These are phyloP conservation scores for Euleptes europaea DNA, from an alignment of 2,113 vertebrate genomes.

Conservation along the genomic window DNA sequence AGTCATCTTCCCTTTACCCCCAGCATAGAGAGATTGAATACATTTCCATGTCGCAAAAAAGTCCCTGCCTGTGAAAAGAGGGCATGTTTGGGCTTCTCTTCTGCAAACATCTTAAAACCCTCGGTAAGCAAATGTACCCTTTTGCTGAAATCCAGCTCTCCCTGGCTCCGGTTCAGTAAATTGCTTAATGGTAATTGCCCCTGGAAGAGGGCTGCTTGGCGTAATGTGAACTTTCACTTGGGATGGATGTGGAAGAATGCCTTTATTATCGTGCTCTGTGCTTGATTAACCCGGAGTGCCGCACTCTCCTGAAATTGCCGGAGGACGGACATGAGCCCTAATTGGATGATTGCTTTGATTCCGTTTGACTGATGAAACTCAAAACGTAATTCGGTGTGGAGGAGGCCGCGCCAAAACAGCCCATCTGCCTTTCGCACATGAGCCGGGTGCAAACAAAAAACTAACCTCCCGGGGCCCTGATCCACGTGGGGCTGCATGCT, in stretches of 20 bases:
- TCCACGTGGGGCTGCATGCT: background rate
- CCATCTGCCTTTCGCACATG: conserved; percentile 17
- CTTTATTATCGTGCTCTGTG: conserved; percentile 47
- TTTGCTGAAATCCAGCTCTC: conserved; percentile 23
- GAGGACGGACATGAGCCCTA: conserved; percentile 27
- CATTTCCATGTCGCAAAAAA: too few species aligned
- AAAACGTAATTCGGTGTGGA: conserved; percentile 35
- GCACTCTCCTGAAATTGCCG: conserved; percentile 39
- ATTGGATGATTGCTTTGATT: conserved; percentile 55
- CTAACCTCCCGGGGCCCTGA: background rate
- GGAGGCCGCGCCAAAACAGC: conserved; percentile 13
- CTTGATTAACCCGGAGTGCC: conserved; percentile 31
- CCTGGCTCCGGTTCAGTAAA: background rate
- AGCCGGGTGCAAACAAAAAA: background rate
- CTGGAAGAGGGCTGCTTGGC: conserved; percentile 17
- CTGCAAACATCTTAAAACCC: background rate
- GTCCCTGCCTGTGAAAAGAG: too few species aligned
- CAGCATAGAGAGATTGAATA: too few species aligned
- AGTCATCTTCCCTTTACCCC: too few species aligned
- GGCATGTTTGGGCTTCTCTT: too few species aligned
- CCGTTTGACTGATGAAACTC: conserved; percentile 44
- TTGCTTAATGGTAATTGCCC: conserved; percentile 17
- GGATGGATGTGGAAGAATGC: conserved; percentile 27
- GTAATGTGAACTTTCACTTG: conserved; percentile 3
- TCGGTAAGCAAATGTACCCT: background rate